These are phyloP conservation scores for Ictalurus furcatus DNA, from an alignment of 2,113 vertebrate species.

Conservation along the genomic window DNA sequence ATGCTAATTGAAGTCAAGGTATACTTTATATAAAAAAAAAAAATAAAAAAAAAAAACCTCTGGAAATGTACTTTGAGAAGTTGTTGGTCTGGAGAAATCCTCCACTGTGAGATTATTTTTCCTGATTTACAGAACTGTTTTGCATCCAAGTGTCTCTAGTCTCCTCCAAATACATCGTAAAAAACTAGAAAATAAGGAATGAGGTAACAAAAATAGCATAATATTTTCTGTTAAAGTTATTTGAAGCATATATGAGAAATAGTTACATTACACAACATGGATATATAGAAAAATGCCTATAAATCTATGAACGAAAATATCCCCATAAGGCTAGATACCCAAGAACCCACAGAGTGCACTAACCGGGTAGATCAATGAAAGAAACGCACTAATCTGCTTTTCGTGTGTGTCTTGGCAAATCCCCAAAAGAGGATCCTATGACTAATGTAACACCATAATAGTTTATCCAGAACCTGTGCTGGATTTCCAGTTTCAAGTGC, in stretches of 20 bases:
- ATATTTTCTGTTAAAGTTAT: neutral
- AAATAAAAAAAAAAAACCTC: slow-evolving; percentile 31
- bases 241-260: neutral
- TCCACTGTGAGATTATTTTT: slow-evolving; percentile 51
- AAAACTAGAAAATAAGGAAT: neutral
- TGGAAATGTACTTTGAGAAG: slow-evolving; percentile 52
- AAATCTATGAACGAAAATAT: slow-evolving; percentile 16
- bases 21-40: slow-evolving; percentile 16
- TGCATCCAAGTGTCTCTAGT: neutral
- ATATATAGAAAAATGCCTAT: slow-evolving; percentile 6
- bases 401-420: slow-evolving; percentile 43
- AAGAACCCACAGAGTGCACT: neutral
- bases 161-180: neutral
- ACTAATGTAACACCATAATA: neutral
- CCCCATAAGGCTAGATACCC: neutral
- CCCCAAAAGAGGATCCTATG: slow-evolving; percentile 37
- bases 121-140: slow-evolving; percentile 44
- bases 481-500: slow-evolving; percentile 5
- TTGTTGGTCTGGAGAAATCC: slow-evolving; percentile 47
- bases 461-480: neutral
- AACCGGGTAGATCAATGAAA: slow-evolving; percentile 38
- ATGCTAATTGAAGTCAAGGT: slow-evolving; percentile 9
- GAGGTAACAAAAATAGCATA: neutral
- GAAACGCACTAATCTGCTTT: slow-evolving; percentile 48
- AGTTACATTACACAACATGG: neutral